Conservation (phyloP, 2,888 invertebrate genomes). For the Pilophorus perplexus region DNA sequence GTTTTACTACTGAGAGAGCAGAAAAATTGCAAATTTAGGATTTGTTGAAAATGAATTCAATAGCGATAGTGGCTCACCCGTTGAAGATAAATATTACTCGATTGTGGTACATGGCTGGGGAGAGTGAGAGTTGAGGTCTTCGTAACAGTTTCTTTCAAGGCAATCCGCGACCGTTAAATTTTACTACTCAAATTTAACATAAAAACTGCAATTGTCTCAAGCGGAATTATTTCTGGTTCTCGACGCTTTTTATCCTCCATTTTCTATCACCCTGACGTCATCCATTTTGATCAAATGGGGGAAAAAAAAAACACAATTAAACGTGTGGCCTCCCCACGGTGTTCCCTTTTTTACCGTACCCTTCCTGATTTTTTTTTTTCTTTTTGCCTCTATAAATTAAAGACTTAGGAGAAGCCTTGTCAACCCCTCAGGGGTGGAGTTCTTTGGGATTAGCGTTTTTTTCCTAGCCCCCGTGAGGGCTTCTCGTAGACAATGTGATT, state of each 20-base stretch:
- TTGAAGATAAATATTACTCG: too few relatives aligned
- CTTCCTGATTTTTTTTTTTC: conserved; percentile 29
- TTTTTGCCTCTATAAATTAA: conserved; percentile 23
- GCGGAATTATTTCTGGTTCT: too few relatives aligned
- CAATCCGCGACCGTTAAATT: too few relatives aligned
- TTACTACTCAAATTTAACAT: too few relatives aligned
- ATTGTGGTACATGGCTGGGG: too few relatives aligned
- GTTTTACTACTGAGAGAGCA: background rate
- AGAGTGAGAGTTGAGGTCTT: too few relatives aligned
- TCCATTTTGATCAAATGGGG: too few relatives aligned
- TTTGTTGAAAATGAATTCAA: background rate
- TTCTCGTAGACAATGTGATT: conserved; percentile 30
- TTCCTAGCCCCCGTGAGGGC: conserved; percentile 5
- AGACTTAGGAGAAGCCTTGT: conserved; percentile 26
- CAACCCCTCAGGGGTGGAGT: conserved; percentile 22
- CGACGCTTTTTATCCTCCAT: background rate
- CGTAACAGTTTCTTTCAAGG: too few relatives aligned
- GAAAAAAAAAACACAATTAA: too few relatives aligned
- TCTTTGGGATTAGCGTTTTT: conserved; percentile 36
- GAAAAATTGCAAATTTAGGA: too few relatives aligned
- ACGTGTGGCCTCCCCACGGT: background rate
- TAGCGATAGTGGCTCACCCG: background rate
- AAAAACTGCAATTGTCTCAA: too few relatives aligned
- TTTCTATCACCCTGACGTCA: background rate
- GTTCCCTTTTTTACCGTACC: background rate